Conservation (phyloP, 2,113 vertebrate genomes). For the Bucco capensis region DNA sequence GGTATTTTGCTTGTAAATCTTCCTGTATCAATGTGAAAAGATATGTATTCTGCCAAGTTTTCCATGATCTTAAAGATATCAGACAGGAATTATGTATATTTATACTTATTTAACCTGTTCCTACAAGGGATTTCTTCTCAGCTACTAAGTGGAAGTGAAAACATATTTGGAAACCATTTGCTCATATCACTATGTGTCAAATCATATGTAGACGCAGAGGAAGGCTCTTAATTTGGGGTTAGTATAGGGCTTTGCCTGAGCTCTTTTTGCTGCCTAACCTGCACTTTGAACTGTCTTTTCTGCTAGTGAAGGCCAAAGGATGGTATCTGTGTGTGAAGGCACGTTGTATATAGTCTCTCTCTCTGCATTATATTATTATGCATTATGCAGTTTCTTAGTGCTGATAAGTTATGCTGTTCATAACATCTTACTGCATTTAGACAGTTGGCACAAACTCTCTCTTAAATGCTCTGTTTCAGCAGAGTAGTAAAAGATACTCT, state of each 20-base stretch:
- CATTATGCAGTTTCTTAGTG: background rate
- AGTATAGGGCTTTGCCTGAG: background rate
- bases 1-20: background rate
- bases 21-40: background rate
- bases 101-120: background rate
- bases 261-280: background rate
- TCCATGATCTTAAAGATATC: background rate
- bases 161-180: background rate
- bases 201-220: background rate
- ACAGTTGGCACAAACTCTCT: background rate
- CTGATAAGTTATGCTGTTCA: background rate
- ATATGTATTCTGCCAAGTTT: background rate
- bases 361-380: accelerated
- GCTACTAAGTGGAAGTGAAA: background rate
- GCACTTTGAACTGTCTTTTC: background rate
- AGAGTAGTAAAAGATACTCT: background rate
- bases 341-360: background rate
- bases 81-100: background rate
- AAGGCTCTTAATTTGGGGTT: background rate
- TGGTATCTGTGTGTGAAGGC: background rate
- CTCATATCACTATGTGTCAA: background rate
- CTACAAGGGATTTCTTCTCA: background rate
- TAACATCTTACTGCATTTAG: background rate
- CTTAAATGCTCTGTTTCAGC: background rate
- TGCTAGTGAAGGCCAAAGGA: background rate